Evolutionary conservation across 2,113 vertebrate species (phyloP).

Genomic region (Laticauda colubrina): DNA sequence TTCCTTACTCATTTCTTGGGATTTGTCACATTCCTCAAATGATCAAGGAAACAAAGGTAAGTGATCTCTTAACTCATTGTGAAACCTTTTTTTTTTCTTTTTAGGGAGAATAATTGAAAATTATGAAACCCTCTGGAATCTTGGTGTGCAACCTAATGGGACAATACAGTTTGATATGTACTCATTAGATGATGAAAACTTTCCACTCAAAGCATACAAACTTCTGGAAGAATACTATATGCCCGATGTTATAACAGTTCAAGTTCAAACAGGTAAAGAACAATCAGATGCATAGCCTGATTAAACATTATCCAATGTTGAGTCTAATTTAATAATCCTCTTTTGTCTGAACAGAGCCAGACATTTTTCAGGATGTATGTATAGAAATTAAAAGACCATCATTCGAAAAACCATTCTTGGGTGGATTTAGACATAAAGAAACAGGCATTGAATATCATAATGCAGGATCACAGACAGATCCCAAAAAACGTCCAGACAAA

Average conservation of each 20-base stretch:
- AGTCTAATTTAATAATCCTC: conserved; percentile 28
- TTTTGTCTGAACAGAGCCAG: conserved; percentile 62
- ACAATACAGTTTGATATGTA: conserved; percentile 74
- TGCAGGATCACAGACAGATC: conserved; percentile 82
- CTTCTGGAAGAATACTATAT: conserved; percentile 66
- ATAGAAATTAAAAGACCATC: conserved; percentile 80
- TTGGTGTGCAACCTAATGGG: conserved; percentile 70
- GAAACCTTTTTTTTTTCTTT: conserved; percentile 23
- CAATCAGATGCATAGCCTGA: not conserved
- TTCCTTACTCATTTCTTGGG: not conserved
- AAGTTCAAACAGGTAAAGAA: conserved; percentile 75
- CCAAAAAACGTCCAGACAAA: conserved; percentile 68
- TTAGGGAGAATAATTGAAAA: conserved; percentile 72
- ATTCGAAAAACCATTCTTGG: conserved; percentile 83
- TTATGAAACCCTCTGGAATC: conserved; percentile 65
- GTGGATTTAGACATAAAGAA: conserved; percentile 83
- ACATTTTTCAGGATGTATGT: conserved; percentile 70
- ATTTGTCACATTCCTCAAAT: not conserved
- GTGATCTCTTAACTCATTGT: not conserved
- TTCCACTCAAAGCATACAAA: conserved; percentile 56
- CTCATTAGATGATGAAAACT: conserved; percentile 57
- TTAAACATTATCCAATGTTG: not conserved
- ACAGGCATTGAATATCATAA: conserved; percentile 86
- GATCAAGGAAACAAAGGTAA: not conserved
- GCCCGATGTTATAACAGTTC: conserved; percentile 81